phyloP scores from a whole-genome alignment of 2,797 vertebrate species.

The Cryptoprocta ferox region DNA sequence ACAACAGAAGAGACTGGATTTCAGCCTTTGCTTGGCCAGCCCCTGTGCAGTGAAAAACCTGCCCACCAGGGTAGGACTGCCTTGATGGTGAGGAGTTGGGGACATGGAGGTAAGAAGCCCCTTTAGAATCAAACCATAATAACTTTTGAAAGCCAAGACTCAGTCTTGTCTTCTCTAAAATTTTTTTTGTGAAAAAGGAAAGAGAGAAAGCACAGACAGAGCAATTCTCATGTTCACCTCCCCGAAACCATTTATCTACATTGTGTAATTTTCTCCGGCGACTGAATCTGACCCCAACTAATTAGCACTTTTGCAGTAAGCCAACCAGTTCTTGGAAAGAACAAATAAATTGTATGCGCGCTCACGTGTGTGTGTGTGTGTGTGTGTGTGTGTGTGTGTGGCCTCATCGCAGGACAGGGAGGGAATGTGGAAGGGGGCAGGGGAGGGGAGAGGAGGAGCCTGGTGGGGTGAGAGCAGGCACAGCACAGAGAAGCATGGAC shows the following conservation, averaged over 20 bases:
- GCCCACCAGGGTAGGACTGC: background rate
- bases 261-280: background rate
- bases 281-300: background rate
- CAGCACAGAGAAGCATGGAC: background rate
- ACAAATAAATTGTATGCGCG: background rate
- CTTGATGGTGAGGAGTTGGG: too few species aligned
- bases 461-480: background rate
- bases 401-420: background rate
- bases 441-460: background rate
- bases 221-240: background rate
- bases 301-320: constrained; percentile 44
- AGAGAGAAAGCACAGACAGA: background rate
- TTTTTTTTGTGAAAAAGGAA: background rate
- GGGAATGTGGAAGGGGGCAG: too few species aligned
- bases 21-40: background rate
- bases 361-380: background rate
- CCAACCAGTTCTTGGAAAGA: background rate
- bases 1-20: too few species aligned
- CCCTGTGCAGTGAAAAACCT: background rate
- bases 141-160: background rate
- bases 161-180: background rate
- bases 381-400: background rate
- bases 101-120: background rate
- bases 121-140: background rate
- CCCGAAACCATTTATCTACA: background rate